Conservation (phyloP, 2,888 invertebrate genomes). For the Megamerina dolium region DNA sequence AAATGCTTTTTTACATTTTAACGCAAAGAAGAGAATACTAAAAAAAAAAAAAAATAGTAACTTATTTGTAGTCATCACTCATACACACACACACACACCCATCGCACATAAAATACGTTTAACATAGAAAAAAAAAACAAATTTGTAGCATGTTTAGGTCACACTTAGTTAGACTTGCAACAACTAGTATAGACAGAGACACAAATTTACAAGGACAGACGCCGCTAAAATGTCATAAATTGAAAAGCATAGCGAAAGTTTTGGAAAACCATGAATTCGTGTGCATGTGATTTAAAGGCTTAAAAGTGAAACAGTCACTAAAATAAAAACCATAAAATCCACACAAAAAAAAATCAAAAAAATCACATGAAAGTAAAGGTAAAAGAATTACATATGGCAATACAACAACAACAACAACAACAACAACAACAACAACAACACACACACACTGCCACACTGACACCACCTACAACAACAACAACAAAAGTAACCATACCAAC, state of each 20-base stretch:
- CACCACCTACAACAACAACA: conserved; percentile 4
- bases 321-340: background rate
- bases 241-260: conserved; percentile 22
- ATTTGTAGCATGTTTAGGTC: conserved; percentile 4
- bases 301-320: conserved; percentile 10
- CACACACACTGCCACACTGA: background rate
- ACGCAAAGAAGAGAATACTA: too few species aligned
- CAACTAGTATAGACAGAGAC: too few species aligned
- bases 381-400: too few species aligned
- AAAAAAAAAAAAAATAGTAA: too few species aligned
- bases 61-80: conserved; percentile 30
- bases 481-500: conserved; percentile 3
- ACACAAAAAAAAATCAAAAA: too few species aligned
- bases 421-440: background rate
- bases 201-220: too few species aligned
- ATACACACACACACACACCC: background rate
- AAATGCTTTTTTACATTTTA: too few species aligned
- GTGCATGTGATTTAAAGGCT: conserved; percentile 18
- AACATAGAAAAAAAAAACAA: too few species aligned
- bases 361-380: too few species aligned
- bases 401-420: background rate
- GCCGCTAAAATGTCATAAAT: conserved; percentile 12
- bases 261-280: conserved; percentile 13
- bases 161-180: conserved; percentile 11
- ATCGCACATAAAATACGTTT: too few species aligned